Base-by-base conservation (phyloP, 2,888 invertebrate species). In the Baronia brevicornis region DNA sequence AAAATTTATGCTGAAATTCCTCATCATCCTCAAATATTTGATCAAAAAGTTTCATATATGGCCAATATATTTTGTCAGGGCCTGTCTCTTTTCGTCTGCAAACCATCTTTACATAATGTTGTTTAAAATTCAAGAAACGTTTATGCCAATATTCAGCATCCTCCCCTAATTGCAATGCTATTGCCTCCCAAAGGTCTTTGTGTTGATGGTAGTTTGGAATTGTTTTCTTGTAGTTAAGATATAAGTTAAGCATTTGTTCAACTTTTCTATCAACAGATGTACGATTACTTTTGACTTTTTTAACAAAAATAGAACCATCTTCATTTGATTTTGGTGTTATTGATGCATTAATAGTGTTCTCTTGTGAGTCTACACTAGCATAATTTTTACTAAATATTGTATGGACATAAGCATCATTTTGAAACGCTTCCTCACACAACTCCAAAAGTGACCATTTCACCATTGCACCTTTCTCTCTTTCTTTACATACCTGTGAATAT, bases 121-220 rank as follows among this genome's bases (percentile, higher is more conserved):
- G 78, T 35, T 79, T 84, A 37, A 60, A 72, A 41, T 84, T 84
- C 2, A 77, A 40, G 30, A 79, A 84, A 0, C 79, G 51, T 44
- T 71, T 80, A 15, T 79, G 73, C 72, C 78, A 75, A 38, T 77
- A 82, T 7, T 77, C 74, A 0, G 65, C 60, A 17, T 75, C 68
- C 6, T 70, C 63, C 0, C 79, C 79, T 28, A 84, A 39, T 46
- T 80, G 73, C 29, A 57, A 29, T 1, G 78, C 71, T 31, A 82
- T 78, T 1, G 55, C 58, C 3, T 75, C 73, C 82, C 82, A 84
- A 5, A 80, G 36, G n/a, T 59, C 60, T 35, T 59, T 63, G 8
- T 64, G 62, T 41, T 63, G 60, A 28, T 61, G 58, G 13, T 68
- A 60, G 20, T 61, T 65, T 30, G 58, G 58, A 18, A 61, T 60